These are phyloP conservation scores for Rhinella marina DNA, from an alignment of 2,797 vertebrate species.

Conservation along the genomic window DNA sequence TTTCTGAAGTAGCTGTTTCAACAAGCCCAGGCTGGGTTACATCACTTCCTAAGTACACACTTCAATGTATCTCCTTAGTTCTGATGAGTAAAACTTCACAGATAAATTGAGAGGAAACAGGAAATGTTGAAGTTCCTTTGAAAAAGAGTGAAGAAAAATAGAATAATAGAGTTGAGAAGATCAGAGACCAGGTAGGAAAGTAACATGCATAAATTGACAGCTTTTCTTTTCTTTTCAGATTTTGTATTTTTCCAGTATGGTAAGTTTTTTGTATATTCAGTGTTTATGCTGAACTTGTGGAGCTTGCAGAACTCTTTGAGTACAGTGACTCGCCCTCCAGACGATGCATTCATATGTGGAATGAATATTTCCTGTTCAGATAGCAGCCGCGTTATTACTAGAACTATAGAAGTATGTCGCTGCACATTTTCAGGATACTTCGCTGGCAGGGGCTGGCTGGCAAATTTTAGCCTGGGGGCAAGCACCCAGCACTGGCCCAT, in stretches of 20 bases:
- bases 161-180: conserved; percentile 37
- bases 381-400: not conserved
- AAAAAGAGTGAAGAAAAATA: conserved; percentile 62
- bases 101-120: conserved; percentile 81
- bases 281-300: conserved; percentile 58
- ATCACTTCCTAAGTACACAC: conserved; percentile 84
- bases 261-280: conserved; percentile 66
- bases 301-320: conserved; percentile 59
- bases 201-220: conserved; percentile 60
- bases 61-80: conserved; percentile 77
- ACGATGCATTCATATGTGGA: conserved; percentile 21
- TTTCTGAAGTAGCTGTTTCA: conserved; percentile 76
- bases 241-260: conserved; percentile 42
- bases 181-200: conserved; percentile 58
- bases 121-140: conserved; percentile 75
- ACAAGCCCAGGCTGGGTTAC: conserved; percentile 80
- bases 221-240: conserved; percentile 60
- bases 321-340: conserved; percentile 63
- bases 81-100: conserved; percentile 70
- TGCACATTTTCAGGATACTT: conserved; percentile 7
- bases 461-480: too few relatives aligned
- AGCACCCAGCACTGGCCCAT: too few relatives aligned
- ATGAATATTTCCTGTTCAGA: conserved; percentile 19
- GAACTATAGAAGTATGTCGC: not conserved
- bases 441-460: not conserved